phyloP scores from a whole-genome alignment of 2,113 vertebrate species.

The Bagarius yarrelli region DNA sequence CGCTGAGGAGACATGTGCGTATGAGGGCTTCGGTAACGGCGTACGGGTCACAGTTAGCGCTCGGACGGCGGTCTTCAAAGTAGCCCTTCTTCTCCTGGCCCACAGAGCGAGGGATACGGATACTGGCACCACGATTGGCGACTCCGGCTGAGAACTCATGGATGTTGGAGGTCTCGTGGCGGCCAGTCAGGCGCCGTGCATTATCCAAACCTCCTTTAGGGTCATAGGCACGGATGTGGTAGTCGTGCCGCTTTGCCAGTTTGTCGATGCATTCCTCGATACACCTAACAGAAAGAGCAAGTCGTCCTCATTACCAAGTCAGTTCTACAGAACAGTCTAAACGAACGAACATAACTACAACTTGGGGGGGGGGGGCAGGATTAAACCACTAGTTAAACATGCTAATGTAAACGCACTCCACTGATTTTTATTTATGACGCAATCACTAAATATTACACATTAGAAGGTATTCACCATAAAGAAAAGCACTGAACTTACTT shows the following conservation, averaged over 20 bases:
- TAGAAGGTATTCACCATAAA: not conserved
- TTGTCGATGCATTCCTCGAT: conserved; percentile 90
- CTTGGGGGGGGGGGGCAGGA: too few relatives aligned
- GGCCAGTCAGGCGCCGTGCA: conserved; percentile 85
- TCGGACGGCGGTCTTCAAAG: conserved; percentile 92
- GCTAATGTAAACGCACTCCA: not conserved
- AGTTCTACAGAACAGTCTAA: too few relatives aligned
- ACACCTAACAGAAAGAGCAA: conserved; percentile 63
- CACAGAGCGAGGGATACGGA: conserved; percentile 86
- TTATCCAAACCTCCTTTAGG: conserved; percentile 95
- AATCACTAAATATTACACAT: not conserved
- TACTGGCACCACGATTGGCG: conserved; percentile 87
- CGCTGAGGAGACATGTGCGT: conserved; percentile 86
- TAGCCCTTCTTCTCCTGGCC: conserved; percentile 91
- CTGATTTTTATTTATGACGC: not conserved
- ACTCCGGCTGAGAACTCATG: conserved; percentile 90
- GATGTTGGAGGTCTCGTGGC: conserved; percentile 89
- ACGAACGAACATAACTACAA: too few relatives aligned
- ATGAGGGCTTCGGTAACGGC: conserved; percentile 87
- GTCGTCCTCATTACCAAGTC: too few relatives aligned
- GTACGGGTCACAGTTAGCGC: conserved; percentile 91
- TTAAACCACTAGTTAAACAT: not conserved
- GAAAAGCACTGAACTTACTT: conserved; percentile 70
- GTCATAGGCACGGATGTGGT: conserved; percentile 90
- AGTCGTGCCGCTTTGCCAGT: conserved; percentile 83